Conservation (phyloP, 2,888 invertebrate species). For the Campoletis raptor region DNA sequence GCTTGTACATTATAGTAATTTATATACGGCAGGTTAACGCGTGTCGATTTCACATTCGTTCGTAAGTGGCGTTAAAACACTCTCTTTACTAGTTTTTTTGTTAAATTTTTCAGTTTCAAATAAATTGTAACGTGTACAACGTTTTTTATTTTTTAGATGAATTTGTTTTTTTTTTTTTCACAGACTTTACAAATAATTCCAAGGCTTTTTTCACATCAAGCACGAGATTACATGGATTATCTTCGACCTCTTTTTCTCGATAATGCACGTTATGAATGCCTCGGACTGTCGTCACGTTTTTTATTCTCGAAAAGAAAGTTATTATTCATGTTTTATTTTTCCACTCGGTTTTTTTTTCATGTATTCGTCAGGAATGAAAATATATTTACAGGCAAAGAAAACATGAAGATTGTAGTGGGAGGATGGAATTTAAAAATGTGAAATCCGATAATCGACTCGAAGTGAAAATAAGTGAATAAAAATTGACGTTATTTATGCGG, state of each 20-base stretch:
- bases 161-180: not conserved
- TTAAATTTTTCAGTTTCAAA: not conserved
- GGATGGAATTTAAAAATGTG: not conserved
- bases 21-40: conserved; percentile 44
- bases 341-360: not conserved
- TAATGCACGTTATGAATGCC: conserved; percentile 20
- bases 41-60: conserved; percentile 46
- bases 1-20: conserved; percentile 28
- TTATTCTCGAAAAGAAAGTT: conserved; percentile 2
- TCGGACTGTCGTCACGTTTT: conserved; percentile 12
- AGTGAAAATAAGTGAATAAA: not conserved
- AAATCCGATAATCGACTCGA: not conserved
- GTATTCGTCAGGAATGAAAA: not conserved
- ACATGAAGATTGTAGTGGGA: not conserved
- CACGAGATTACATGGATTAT: conserved; percentile 53
- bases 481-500: not conserved
- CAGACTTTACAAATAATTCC: conserved; percentile 24
- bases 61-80: conserved; percentile 38
- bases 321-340: not conserved
- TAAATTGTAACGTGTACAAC: conserved; percentile 16
- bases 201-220: conserved; percentile 41
- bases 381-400: not conserved
- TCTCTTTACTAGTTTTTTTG: conserved; percentile 1
- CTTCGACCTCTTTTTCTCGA: conserved; percentile 51
- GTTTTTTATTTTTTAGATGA: not conserved